Conservation (phyloP, 2,888 invertebrate genomes). For the Gnatocerus cornutus region DNA sequence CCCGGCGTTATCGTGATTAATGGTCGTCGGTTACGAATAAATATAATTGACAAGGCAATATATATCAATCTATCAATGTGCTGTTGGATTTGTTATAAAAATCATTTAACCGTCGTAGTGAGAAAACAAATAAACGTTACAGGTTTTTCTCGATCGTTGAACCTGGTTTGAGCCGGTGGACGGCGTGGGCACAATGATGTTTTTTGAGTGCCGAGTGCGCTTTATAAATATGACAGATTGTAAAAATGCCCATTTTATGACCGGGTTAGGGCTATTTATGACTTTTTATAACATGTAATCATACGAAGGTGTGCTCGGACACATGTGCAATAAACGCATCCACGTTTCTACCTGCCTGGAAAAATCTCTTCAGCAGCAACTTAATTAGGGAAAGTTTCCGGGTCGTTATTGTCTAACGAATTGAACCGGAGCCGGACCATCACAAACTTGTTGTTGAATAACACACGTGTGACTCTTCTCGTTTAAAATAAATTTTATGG, state of each 20-base stretch:
- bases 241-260: constrained; percentile 50
- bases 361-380: background rate
- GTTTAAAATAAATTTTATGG: constrained; percentile 51
- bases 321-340: constrained; percentile 45
- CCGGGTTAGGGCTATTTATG: constrained; percentile 50
- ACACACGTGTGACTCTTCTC: constrained; percentile 49
- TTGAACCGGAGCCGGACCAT: constrained; percentile 9
- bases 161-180: constrained; percentile 44
- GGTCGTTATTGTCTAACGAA: constrained; percentile 40
- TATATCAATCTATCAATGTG: constrained; percentile 47
- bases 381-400: constrained; percentile 35
- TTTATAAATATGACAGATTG: constrained; percentile 53
- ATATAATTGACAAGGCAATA: constrained; percentile 45
- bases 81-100: constrained; percentile 46
- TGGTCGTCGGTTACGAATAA: constrained; percentile 39
- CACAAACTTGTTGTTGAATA: constrained; percentile 43
- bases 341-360: constrained; percentile 6
- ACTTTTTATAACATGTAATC: constrained; percentile 49
- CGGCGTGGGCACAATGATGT: constrained; percentile 52
- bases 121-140: constrained; percentile 56
- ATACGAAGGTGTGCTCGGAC: constrained; percentile 42
- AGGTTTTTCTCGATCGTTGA: constrained; percentile 57
- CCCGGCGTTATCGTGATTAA: constrained; percentile 44
- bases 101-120: constrained; percentile 46
- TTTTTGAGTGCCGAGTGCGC: constrained; percentile 53